These are phyloP conservation scores for Vireo griseus DNA, from an alignment of 2,797 vertebrate genomes.

Conservation along the genomic window DNA sequence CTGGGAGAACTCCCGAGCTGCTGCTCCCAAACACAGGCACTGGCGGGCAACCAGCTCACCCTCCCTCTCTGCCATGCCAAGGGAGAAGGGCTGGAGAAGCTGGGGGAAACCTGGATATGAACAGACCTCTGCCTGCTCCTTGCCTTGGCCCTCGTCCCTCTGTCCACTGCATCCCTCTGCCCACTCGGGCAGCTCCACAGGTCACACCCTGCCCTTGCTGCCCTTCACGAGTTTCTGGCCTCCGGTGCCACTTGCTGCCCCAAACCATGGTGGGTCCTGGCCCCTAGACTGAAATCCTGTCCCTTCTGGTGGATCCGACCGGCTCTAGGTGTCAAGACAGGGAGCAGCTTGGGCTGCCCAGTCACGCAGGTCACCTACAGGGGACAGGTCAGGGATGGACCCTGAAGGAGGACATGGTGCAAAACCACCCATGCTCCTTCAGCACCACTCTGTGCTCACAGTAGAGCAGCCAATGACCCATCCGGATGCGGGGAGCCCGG, in stretches of 20 bases:
- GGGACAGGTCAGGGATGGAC: not conserved
- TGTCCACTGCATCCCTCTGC: not conserved
- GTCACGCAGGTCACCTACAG: rapidly evolving
- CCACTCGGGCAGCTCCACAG: rapidly evolving
- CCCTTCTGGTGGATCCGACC: not conserved
- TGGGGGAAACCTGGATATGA: not conserved
- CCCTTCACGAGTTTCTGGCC: not conserved
- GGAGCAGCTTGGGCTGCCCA: not conserved
- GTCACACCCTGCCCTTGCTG: not conserved
- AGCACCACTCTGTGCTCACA: not conserved
- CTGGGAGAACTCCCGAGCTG: not conserved
- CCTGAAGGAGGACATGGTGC: not conserved
- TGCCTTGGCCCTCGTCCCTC: rapidly evolving
- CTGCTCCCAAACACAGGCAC: conserved; percentile 16
- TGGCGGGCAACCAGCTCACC: not conserved
- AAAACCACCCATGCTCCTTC: not conserved
- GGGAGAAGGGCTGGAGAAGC: not conserved
- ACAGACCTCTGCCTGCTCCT: not conserved
- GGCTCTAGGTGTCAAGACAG: rapidly evolving
- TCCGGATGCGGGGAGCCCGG: rapidly evolving
- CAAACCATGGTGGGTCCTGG: rapidly evolving
- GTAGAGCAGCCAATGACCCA: rapidly evolving
- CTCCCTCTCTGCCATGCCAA: rapidly evolving
- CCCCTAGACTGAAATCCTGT: rapidly evolving
- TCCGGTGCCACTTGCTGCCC: not conserved